Percentiles rank a stretch among this genome's conserved stretches.
Conservation (phyloP, 2,888 invertebrate species). For the Hirtodrosophila alboralis region DNA sequence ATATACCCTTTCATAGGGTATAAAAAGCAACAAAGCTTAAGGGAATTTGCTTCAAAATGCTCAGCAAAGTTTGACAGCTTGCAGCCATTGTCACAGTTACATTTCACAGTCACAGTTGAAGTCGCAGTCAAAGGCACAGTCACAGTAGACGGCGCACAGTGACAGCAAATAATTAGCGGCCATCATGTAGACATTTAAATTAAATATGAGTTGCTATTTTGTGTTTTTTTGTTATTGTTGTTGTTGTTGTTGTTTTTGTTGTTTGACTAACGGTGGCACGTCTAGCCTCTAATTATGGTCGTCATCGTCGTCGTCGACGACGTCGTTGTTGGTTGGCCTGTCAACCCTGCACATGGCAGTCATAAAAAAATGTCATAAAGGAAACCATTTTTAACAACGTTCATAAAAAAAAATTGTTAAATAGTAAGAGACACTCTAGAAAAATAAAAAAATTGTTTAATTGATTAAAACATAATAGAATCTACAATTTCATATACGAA, state of each 20-base stretch:
- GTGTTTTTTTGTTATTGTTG: conserved; percentile 4
- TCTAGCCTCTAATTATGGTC: conserved; percentile 66
- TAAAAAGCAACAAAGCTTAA: conserved; percentile 16
- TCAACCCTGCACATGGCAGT: conserved; percentile 63
- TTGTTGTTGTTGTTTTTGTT: conserved; percentile 11
- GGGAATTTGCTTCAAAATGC: conserved; percentile 43
- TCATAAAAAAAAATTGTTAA: conserved; percentile 7
- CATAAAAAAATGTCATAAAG: conserved; percentile 76
- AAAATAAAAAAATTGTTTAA: too few relatives aligned
- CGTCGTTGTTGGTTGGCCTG: conserved; percentile 41
- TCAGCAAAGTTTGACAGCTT: conserved; percentile 40
- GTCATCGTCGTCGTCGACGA: too few relatives aligned
- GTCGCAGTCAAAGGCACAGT: conserved; percentile 26
- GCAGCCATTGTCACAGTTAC: conserved; percentile 20
- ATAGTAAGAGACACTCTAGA: conserved; percentile 2
- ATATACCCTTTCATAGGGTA: too few relatives aligned
- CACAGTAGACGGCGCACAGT: conserved; percentile 53
- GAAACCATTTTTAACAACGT: conserved; percentile 59
- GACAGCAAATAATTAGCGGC: conserved; percentile 68
- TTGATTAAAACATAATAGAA: too few relatives aligned
- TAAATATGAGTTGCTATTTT: conserved; percentile 60
- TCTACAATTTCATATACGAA: too few relatives aligned
- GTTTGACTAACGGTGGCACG: conserved; percentile 32
- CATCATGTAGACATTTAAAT: conserved; percentile 68
- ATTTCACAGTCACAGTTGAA: conserved; percentile 18